These are phyloP conservation scores for Drosophila histrio DNA, from an alignment of 2,888 invertebrate species.

Conservation along the genomic window DNA sequence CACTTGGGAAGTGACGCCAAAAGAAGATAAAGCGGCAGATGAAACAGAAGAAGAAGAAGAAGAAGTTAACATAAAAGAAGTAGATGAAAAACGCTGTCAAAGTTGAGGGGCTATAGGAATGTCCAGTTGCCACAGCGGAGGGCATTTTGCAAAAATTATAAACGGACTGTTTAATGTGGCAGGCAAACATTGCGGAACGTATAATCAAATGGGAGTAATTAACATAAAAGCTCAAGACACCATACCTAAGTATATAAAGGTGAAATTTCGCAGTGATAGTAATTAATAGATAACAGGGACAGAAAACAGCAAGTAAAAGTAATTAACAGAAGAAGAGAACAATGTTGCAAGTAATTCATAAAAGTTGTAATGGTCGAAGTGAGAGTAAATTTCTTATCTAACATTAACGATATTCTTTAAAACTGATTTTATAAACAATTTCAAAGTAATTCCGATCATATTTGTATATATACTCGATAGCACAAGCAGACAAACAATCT, in stretches of 20 bases:
- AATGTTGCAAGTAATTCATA: not conserved
- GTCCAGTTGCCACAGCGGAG: conserved; percentile 18
- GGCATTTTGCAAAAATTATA: conserved; percentile 23
- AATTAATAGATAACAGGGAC: not conserved
- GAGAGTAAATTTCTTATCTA: too few relatives aligned
- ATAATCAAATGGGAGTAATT: conserved; percentile 9
- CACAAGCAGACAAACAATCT: too few relatives aligned
- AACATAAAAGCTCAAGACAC: not conserved
- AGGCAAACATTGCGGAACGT: conserved; percentile 11
- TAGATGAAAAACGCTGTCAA: conserved; percentile 18
- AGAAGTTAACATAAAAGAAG: not conserved
- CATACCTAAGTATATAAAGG: not conserved
- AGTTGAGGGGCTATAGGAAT: conserved; percentile 16
- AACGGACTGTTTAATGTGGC: conserved; percentile 19
- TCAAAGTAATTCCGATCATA: too few relatives aligned
- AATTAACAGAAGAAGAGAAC: not conserved
- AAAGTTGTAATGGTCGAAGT: not conserved
- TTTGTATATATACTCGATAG: too few relatives aligned
- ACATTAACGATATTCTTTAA: not conserved
- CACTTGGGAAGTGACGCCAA: conserved; percentile 52
- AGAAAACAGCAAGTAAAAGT: not conserved
- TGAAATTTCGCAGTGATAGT: not conserved
- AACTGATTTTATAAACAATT: not conserved
- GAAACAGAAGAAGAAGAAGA: conserved; percentile 2
- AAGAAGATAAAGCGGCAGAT: conserved; percentile 14